Base-by-base conservation (phyloP, 2,888 invertebrate genomes). In the Apotomis capreana region DNA sequence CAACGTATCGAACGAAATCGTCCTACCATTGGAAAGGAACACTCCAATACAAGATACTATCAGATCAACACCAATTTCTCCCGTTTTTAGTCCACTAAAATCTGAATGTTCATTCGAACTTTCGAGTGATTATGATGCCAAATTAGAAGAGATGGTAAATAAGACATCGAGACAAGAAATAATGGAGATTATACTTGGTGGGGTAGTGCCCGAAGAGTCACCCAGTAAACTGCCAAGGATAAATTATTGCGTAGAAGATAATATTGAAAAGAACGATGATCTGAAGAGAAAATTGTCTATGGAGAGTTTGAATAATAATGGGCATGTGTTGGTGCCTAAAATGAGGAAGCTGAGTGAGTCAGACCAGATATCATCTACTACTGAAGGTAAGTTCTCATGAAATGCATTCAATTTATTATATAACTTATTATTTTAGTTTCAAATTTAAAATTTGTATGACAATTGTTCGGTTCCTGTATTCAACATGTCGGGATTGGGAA, bases 131-230 rank as follows among this genome's bases (percentile, higher is more conserved):
- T 93, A 92, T 69, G 89, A 91, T 78, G 85, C 89, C 2, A 91
- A 88, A 79, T 83, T 93, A 70, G 86, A 92, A 78, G 92, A 93
- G 68, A 91, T 90, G 88, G 89, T 93, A 0, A 90, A 88, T 26
- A 91, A 87, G 61, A 90, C 93, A 15, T 92, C 93, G 0, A 80
- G 91, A 10, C 88, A 91, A 78, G 87, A 94, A 82, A 91, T 94
- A 3, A 89, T 94, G 91, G 93, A 94, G 70, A 94, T 94, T 12
- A 94, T 94, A 76, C 86, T 94, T 15, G 94, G 94, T n/a, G 87
- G 83, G 46, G 80, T 81, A 12, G 75, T 85, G 64, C 76, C 74
- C 0, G 89, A 89, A 26, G 83, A 84, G 37, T 84, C 86, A 0
- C 81, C 85, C 0, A 85, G 79, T 44, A 85, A 88, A 75, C 87